Evolutionary conservation across 2,113 vertebrate species (phyloP).

Genomic region (Poeciliopsis retropinna): DNA sequence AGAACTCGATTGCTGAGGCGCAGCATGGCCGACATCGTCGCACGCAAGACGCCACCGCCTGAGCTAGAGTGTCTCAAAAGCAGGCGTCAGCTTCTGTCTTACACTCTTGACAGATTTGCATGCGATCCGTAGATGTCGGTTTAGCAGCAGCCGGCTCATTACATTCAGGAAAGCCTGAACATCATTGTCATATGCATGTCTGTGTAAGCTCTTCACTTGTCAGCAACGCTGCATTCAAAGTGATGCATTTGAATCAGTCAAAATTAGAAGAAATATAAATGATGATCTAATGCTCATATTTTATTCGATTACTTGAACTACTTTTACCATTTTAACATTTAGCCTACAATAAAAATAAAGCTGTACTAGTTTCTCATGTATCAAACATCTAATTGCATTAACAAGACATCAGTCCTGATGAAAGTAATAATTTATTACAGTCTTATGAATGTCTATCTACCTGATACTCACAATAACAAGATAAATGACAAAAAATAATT

Average conservation of each 20-base stretch:
- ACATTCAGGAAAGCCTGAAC: background rate
- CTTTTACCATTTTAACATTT: background rate
- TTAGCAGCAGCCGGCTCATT: constrained; percentile 6
- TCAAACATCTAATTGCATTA: background rate
- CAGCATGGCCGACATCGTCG: constrained; percentile 40
- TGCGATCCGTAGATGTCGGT: constrained; percentile 17
- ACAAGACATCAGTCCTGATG: background rate
- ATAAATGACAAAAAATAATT: background rate
- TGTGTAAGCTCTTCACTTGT: background rate
- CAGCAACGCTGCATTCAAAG: background rate
- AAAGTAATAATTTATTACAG: background rate
- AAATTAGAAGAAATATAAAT: background rate
- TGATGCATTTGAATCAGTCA: constrained; percentile 1
- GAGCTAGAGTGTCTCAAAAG: constrained; percentile 29
- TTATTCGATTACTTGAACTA: background rate
- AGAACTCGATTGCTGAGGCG: constrained; percentile 22
- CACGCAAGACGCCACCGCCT: constrained; percentile 34
- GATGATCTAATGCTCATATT: background rate
- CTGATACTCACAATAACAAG: background rate
- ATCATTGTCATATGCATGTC: background rate
- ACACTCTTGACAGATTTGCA: constrained; percentile 6
- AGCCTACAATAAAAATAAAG: background rate
- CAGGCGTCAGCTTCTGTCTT: constrained; percentile 34
- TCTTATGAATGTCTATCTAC: background rate
- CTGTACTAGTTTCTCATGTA: background rate